Conservation (phyloP, 1,140 invertebrate genomes). For the Cydia splendana region DNA sequence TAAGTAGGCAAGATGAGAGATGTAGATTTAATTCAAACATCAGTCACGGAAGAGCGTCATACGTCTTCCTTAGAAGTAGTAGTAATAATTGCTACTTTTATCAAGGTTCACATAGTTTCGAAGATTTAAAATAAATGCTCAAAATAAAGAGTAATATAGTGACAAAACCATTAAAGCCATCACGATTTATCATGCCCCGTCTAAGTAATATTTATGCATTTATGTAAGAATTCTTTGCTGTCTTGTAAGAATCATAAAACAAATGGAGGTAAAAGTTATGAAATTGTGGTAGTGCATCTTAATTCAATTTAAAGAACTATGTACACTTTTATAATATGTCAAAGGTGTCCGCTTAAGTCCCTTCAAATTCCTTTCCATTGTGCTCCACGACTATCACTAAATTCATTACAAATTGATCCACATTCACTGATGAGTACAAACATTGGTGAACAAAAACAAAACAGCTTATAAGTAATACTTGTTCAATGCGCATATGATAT, state of each 20-base stretch:
- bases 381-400: neutral
- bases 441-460: neutral
- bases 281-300: neutral
- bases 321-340: neutral
- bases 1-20: constrained; percentile 18
- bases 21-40: constrained; percentile 18
- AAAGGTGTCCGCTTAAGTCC: neutral
- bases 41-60: neutral
- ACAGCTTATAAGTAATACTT: neutral
- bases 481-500: neutral
- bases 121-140: too few species aligned
- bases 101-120: too few species aligned
- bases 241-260: too few species aligned
- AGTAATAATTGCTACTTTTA: too few species aligned
- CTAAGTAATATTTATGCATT: too few species aligned
- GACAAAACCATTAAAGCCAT: too few species aligned
- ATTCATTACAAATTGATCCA: neutral
- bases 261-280: neutral
- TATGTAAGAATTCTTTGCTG: too few species aligned
- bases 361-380: neutral
- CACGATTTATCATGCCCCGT: too few species aligned
- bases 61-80: too few species aligned
- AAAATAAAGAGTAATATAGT: too few species aligned
- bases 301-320: neutral
- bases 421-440: neutral